phyloP scores from a whole-genome alignment of 2,797 vertebrate genomes.

The Tachyglossus aculeatus region DNA sequence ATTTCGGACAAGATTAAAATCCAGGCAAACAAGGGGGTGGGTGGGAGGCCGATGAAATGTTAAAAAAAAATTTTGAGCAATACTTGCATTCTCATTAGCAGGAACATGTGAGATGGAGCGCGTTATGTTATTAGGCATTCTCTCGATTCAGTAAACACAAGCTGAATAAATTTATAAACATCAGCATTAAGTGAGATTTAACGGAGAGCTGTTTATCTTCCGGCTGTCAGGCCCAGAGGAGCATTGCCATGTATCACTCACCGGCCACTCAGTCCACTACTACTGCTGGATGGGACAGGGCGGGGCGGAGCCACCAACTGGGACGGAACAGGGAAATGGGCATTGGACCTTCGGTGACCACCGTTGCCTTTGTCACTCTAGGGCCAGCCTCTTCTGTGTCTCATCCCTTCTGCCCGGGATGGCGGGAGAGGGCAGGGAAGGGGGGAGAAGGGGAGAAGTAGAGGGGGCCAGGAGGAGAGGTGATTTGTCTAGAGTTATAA shows the following conservation, averaged over 20 bases:
- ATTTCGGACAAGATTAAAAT: conserved; percentile 26
- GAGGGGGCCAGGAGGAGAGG: neutral
- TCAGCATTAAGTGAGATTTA: conserved; percentile 68
- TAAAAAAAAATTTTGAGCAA: conserved; percentile 37
- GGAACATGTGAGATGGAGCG: conserved; percentile 55
- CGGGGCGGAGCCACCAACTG: rapidly evolving
- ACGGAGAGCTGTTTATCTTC: conserved; percentile 66
- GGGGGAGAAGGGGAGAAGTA: neutral
- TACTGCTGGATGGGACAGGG: neutral
- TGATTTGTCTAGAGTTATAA: neutral
- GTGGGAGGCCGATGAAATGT: conserved; percentile 51
- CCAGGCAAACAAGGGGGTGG: neutral
- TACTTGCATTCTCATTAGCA: conserved; percentile 62
- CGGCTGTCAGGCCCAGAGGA: conserved; percentile 35
- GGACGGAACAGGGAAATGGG: too few relatives aligned
- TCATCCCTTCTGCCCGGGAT: rapidly evolving
- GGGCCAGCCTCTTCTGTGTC: rapidly evolving
- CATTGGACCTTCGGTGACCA: too few relatives aligned
- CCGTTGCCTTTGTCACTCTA: too few relatives aligned
- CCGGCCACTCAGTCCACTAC: neutral
- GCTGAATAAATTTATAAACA: conserved; percentile 66
- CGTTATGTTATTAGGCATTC: conserved; percentile 59
- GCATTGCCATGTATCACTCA: conserved; percentile 16
- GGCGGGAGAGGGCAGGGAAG: rapidly evolving
- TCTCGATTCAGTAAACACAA: conserved; percentile 65